phyloP scores from a whole-genome alignment of 2,797 vertebrate species.

The Typhlichthys eigenmanni region DNA sequence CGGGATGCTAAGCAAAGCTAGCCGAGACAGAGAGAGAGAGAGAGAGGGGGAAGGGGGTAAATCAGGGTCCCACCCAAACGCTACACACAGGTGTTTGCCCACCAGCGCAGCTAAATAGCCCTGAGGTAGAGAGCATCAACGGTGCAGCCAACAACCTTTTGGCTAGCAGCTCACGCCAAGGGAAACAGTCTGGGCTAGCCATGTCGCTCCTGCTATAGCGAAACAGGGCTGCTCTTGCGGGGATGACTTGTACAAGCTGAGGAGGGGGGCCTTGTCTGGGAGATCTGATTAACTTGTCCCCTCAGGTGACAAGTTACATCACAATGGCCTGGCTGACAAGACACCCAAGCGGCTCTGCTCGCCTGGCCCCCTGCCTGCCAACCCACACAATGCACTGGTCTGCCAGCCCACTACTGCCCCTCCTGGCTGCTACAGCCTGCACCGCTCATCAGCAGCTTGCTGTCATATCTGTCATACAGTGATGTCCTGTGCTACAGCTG shows the following conservation, averaged over 20 bases:
- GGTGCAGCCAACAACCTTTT: slow-evolving; percentile 55
- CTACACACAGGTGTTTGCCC: slow-evolving; percentile 72
- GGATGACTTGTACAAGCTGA: slow-evolving; percentile 34
- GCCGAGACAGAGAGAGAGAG: neutral
- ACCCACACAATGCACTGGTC: slow-evolving; percentile 21
- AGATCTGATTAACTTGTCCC: slow-evolving; percentile 60
- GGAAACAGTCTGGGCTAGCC: slow-evolving; percentile 55
- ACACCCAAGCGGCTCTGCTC: slow-evolving; percentile 22
- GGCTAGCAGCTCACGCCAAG: slow-evolving; percentile 54
- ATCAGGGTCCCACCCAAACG: slow-evolving; percentile 29
- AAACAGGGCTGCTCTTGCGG: slow-evolving; percentile 33
- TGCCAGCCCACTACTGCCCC: slow-evolving; percentile 8
- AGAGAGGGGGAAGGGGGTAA: neutral
- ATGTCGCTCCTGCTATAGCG: slow-evolving; percentile 35
- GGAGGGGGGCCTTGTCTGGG: slow-evolving; percentile 34
- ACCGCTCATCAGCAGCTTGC: slow-evolving; percentile 19
- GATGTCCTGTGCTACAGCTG: too few relatives aligned
- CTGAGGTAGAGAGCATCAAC: slow-evolving; percentile 60
- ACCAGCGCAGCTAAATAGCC: slow-evolving; percentile 42
- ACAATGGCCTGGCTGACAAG: slow-evolving; percentile 38
- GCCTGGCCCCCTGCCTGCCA: slow-evolving; percentile 11
- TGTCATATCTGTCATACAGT: neutral
- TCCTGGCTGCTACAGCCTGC: slow-evolving; percentile 40
- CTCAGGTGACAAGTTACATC: slow-evolving; percentile 45
- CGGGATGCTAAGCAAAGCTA: neutral